A percentile compares a stretch with the other conserved stretches of the same genome.
Conservation (phyloP, 2,113 vertebrate genomes). For the Jacana jacana region DNA sequence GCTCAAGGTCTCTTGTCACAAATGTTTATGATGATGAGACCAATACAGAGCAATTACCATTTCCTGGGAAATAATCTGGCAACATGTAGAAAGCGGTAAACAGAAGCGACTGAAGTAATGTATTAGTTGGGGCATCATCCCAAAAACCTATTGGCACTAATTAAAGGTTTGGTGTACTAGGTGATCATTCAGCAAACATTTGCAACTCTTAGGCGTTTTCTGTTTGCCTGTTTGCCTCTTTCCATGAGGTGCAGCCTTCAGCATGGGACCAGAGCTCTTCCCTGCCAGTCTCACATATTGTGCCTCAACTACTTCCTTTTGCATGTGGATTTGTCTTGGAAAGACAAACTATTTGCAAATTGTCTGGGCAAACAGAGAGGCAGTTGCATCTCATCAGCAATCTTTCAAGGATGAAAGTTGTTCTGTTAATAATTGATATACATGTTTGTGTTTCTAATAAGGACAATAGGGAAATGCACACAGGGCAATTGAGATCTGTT, state of each 20-base stretch:
- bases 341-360: background rate
- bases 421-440: background rate
- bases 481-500: background rate
- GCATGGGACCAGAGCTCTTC: background rate
- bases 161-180: background rate
- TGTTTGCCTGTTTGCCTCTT: background rate
- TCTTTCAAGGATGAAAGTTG: background rate
- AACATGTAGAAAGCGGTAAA: constrained; percentile 9
- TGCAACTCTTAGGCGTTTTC: background rate
- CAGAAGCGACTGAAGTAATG: constrained; percentile 11
- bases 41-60: constrained; percentile 30
- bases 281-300: background rate
- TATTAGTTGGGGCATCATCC: background rate
- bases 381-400: background rate
- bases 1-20: constrained; percentile 19
- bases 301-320: background rate
- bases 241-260: background rate
- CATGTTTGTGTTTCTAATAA: background rate
- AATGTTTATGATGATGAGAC: constrained; percentile 31
- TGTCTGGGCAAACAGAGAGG: background rate
- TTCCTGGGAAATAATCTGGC: constrained; percentile 9
- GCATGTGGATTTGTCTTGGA: background rate
- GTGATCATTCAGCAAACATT: constrained; percentile 28
- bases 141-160: background rate
- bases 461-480: background rate